A percentile compares a stretch with the other conserved stretches of the same genome.
These are phyloP conservation scores for Hymenopus coronatus DNA, from an alignment of 2,888 invertebrate species.

Conservation along the genomic window DNA sequence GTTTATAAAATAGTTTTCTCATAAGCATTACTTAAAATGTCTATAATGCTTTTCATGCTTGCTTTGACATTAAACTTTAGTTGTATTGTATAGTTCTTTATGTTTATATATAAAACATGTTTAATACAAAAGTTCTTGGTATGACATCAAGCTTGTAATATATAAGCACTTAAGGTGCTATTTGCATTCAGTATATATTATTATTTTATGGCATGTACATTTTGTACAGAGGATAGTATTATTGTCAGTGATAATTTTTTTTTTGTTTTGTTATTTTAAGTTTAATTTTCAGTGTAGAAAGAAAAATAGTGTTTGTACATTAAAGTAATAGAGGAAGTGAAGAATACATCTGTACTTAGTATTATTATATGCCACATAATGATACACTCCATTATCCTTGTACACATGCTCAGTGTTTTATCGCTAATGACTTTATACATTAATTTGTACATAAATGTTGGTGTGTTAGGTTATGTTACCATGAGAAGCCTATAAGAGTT, in stretches of 20 bases:
- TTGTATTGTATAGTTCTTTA: neutral
- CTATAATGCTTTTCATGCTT: neutral
- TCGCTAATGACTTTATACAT: neutral
- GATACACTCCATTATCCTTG: neutral
- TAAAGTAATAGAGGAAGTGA: neutral
- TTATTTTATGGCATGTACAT: slow-evolving; percentile 1
- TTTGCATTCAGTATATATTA: neutral
- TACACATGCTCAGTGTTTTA: slow-evolving; percentile 12
- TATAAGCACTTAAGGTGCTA: neutral
- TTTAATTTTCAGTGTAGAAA: neutral
- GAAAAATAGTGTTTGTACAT: slow-evolving; percentile 5
- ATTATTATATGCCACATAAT: neutral
- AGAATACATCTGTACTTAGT: slow-evolving; percentile 3
- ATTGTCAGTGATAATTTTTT: neutral
- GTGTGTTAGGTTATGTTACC: slow-evolving; percentile 5
- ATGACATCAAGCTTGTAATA: neutral
- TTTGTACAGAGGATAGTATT: neutral
- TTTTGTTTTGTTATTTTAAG: neutral
- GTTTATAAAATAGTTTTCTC: neutral
- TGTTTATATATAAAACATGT: neutral
- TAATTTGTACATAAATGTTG: neutral
- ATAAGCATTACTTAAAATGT: neutral
- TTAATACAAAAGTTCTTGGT: neutral
- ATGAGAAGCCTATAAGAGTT: neutral
- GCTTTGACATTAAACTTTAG: neutral